phyloP scores from a whole-genome alignment of 2,888 invertebrate genomes.

The Minunthozetes semirufus region DNA sequence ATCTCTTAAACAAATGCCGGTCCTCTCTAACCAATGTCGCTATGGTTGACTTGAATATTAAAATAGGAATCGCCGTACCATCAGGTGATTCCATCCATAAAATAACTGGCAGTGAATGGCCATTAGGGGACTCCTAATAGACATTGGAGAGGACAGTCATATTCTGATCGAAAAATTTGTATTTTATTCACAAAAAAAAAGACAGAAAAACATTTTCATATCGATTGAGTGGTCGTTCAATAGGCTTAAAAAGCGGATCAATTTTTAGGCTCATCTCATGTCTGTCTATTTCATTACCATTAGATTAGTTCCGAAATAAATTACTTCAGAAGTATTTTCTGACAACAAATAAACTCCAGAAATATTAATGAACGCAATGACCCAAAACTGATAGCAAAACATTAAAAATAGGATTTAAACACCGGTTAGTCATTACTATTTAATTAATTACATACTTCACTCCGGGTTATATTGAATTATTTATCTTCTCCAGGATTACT shows the following conservation, averaged over 20 bases:
- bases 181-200: too few relatives aligned
- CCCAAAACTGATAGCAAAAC: neutral
- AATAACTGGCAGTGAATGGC: constrained; percentile 1
- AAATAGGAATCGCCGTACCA: neutral
- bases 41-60: neutral
- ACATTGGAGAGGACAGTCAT: neutral
- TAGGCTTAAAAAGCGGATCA: neutral
- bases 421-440: neutral
- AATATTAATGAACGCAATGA: neutral
- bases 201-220: too few relatives aligned
- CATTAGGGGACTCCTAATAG: constrained; percentile 18
- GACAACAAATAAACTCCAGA: constrained; percentile 5
- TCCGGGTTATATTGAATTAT: too few relatives aligned
- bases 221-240: too few relatives aligned
- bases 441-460: neutral
- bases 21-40: neutral
- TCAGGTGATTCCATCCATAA: constrained; percentile 19
- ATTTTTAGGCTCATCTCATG: neutral
- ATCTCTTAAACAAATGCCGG: neutral
- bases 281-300: neutral
- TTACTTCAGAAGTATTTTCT: neutral
- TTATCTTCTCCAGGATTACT: too few relatives aligned
- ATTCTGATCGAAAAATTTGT: neutral
- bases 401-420: neutral
- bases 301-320: neutral